phyloP scores from a whole-genome alignment of 2,888 invertebrate genomes.

The Trypoxylon attenuatum region DNA sequence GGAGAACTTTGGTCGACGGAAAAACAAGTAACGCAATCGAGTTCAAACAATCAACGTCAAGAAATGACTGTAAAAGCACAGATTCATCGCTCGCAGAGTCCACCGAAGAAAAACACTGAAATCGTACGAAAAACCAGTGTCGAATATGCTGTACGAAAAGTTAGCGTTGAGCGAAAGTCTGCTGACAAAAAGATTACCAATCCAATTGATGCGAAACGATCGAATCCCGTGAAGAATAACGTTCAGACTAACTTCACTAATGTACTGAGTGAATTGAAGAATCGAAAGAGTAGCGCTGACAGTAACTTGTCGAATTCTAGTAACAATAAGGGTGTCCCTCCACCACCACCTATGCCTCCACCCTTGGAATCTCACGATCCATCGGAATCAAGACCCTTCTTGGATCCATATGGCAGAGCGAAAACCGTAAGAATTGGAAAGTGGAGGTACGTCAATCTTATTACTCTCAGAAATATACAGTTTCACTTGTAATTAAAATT shows the following conservation, averaged over 20 bases:
- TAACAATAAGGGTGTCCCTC: conserved; percentile 75
- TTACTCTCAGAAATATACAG: neutral
- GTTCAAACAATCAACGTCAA: conserved; percentile 60
- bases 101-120: conserved; percentile 66
- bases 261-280: conserved; percentile 76
- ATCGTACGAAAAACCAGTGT: conserved; percentile 61
- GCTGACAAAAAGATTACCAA: conserved; percentile 56
- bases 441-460: conserved; percentile 79
- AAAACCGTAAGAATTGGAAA: conserved; percentile 96
- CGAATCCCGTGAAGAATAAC: conserved; percentile 63
- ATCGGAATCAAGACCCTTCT: conserved; percentile 87
- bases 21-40: conserved; percentile 62
- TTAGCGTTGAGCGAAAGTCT: conserved; percentile 63
- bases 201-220: conserved; percentile 57
- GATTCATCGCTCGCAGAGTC: conserved; percentile 74
- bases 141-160: conserved; percentile 65
- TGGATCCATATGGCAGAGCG: conserved; percentile 94
- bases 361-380: conserved; percentile 88
- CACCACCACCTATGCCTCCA: conserved; percentile 93
- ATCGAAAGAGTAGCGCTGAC: conserved; percentile 75
- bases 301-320: conserved; percentile 56
- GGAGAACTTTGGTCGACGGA: conserved; percentile 72
- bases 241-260: conserved; percentile 76
- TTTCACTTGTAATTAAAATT: no score
- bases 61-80: conserved; percentile 72